Evolutionary conservation across 2,797 vertebrate species (phyloP), one percentile per base, ranked within the genome.

Genomic region (Malurus splendens): DNA sequence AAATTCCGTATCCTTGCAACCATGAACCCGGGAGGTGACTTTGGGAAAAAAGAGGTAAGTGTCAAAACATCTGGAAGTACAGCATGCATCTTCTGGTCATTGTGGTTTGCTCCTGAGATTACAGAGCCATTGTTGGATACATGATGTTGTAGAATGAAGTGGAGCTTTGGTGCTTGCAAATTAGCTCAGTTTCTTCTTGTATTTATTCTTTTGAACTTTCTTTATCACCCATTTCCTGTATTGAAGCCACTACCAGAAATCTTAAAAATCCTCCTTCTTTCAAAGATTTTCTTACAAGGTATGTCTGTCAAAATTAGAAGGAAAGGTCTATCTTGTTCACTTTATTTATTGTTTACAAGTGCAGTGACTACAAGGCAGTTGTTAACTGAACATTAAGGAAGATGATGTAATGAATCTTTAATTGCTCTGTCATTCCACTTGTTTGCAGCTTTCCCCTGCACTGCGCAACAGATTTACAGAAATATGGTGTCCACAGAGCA

Each of bases 11-110:
- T 99, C 89, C 97, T 99, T 55, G 98, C 99, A 3, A 99, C 99
- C 86, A 99, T 99, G 99, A 99, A 99, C 84, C 99, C 99, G 18
- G 99, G 99, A 55, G 99, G 99, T 28, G 99, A 99, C 95, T 99
- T 99, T 91, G 99, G 99, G 48, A 99, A 99, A 95, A 99, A 99
- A 91, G 99, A 99, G 98, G 99, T 99, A 96, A 93, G 68, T 64
- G 16, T 47, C 64, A 30, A 59, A 85, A 65, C 13, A 32, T 23
- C 27, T 67, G 14, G 14, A 71, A 89, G 18, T 41, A 20, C 13
- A 54, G 4, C 6, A 3, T 62, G 8, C 18, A 18, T 78, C 14
- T 55, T 80, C 14, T 57, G 44, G 9, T 80, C 30, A 3, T 55
- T 18, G 27, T 60, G 17, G 27, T 42, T 92, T 60, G 19, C 23